Base-by-base conservation (phyloP, 2,113 vertebrate species). In the Spizaetus ornatus region DNA sequence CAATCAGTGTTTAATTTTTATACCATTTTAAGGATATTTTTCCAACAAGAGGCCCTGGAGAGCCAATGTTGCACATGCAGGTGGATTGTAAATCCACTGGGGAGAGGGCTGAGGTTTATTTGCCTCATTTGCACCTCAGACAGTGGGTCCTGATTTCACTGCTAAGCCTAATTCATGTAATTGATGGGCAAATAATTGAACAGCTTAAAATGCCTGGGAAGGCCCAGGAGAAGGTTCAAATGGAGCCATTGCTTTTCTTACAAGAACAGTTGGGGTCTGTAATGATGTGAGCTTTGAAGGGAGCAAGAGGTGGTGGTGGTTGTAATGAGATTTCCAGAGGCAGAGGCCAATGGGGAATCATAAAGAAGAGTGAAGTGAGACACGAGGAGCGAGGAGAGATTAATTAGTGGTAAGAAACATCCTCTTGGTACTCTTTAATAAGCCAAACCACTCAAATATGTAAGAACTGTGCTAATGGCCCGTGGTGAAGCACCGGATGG, bases 81-180 rank as follows among this genome's bases (percentile, higher is more conserved):
- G 58, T 96, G 93, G 62, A 80, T 7, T 90, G 62, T 45, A 82
- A 40, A 22, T 21, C 82, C 18, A 0, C 71, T 70, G 32, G 22
- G 53, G 93, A 74, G 29, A 82, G n/a, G 26, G 23, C 11, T 80
- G 70, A 66, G 31, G 73, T 95, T 90, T 91, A 58, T 93, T 82
- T 94, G 67, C 70, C 78, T 96, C 92, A 95, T 97, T 96, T 95
- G 81, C 94, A 94, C 93, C 91, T 97, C 81, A 95, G 86, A 95
- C 91, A 93, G 91, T 87, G 86, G 70, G 63, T 82, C 74, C 71
- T 61, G 78, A 82, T 93, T 86, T 85, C 58, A 74, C 13, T 93
- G 88, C 73, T 87, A 34, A 0, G 4, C 16, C 29, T 90, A 82
- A 95, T 91, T 91, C 74, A 63, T 58, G 23, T 91, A 94, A 93